Percentiles rank a stretch among this genome's conserved stretches.
Conservation (phyloP, 1,140 invertebrate species). For the Anagrus nilaparvatae region DNA sequence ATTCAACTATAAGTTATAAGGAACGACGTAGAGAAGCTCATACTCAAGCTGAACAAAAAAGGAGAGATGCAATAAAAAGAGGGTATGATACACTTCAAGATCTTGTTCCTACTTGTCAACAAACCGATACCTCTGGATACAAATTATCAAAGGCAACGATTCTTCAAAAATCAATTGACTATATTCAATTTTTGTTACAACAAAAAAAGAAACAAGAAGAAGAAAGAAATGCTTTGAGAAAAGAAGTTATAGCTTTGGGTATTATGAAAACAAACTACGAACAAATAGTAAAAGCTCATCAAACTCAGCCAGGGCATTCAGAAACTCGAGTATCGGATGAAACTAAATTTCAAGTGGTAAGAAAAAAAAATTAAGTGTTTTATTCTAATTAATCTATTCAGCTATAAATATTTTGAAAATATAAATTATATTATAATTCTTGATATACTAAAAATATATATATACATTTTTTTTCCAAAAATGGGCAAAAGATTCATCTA, state of each 20-base stretch:
- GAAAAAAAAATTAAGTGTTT: no score
- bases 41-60: slow-evolving; percentile 94
- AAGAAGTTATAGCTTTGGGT: slow-evolving; percentile 86
- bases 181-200: slow-evolving; percentile 81
- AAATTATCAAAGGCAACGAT: slow-evolving; percentile 95
- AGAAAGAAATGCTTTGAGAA: slow-evolving; percentile 81
- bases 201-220: slow-evolving; percentile 91
- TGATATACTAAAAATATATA: background rate
- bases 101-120: slow-evolving; percentile 84
- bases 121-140: slow-evolving; percentile 73
- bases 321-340: slow-evolving; percentile 85
- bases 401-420: slow-evolving; percentile 6
- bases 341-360: slow-evolving; percentile 91
- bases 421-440: background rate
- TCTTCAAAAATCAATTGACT: slow-evolving; percentile 84
- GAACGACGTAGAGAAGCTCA: slow-evolving; percentile 89
- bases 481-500: no score
- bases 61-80: slow-evolving; percentile 93
- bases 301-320: slow-evolving; percentile 79
- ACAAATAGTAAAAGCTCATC: slow-evolving; percentile 90
- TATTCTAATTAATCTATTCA: slow-evolving; percentile 9
- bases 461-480: no score
- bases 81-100: slow-evolving; percentile 87
- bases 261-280: slow-evolving; percentile 94
- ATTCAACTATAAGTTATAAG: slow-evolving; percentile 78